Percentiles rank a stretch among this genome's conserved stretches.
These are phyloP conservation scores for Pachycephus smyrnensis DNA, from an alignment of 2,888 invertebrate genomes.

Conservation along the genomic window DNA sequence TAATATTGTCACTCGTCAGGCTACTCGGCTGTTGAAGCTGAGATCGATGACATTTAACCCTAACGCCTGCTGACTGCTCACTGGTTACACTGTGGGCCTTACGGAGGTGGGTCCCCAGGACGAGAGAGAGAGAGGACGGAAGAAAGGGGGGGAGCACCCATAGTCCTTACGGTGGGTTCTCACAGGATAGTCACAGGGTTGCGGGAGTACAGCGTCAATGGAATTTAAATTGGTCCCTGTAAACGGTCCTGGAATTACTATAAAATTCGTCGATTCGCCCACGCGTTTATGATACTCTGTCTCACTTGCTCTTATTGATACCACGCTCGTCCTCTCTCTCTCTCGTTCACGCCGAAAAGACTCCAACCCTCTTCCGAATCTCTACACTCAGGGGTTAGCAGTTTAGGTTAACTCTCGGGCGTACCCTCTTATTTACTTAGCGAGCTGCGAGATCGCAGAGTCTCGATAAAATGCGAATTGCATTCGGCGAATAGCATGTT, in stretches of 20 bases:
- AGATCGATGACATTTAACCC: slow-evolving; percentile 33
- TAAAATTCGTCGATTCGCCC: slow-evolving; percentile 57
- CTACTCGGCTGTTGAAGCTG: slow-evolving; percentile 1
- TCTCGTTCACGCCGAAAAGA: background rate
- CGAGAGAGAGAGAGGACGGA: too few relatives aligned
- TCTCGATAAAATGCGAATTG: slow-evolving; percentile 40
- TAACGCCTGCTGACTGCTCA: too few relatives aligned
- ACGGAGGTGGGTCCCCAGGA: too few relatives aligned
- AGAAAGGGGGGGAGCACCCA: too few relatives aligned
- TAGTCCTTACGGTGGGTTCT: too few relatives aligned
- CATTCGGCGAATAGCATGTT: slow-evolving; percentile 18
- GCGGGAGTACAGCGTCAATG: slow-evolving; percentile 35
- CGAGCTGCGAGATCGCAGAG: slow-evolving; percentile 48
- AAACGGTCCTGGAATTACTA: slow-evolving; percentile 46
- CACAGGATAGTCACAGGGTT: too few relatives aligned
- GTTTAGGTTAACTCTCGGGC: slow-evolving; percentile 53
- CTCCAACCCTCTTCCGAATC: background rate
- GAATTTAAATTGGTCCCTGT: slow-evolving; percentile 56
- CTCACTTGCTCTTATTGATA: slow-evolving; percentile 16
- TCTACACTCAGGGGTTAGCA: slow-evolving; percentile 42
- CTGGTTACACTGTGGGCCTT: too few relatives aligned
- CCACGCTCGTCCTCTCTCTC: slow-evolving; percentile 5
- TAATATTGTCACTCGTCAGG: slow-evolving; percentile 52
- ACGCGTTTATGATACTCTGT: slow-evolving; percentile 52
- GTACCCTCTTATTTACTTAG: slow-evolving; percentile 56